phyloP scores from a whole-genome alignment of 1,140 invertebrate genomes.

The Rhizoglyphus robini region DNA sequence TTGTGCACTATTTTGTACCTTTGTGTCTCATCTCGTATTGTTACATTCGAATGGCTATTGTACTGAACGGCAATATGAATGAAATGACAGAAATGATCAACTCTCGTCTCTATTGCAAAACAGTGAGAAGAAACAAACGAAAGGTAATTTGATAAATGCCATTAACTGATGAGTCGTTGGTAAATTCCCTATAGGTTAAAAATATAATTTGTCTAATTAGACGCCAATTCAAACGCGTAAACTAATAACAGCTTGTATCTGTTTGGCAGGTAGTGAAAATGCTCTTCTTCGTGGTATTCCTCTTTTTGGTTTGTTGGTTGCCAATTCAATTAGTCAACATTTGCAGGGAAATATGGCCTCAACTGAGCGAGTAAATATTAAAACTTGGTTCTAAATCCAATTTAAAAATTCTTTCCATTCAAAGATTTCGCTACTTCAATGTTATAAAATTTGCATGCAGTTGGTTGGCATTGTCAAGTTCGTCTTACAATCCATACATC shows the following conservation, averaged over 20 bases:
- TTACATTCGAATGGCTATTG: constrained; percentile 57
- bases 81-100: constrained; percentile 52
- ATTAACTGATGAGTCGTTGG: neutral
- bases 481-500: constrained; percentile 81
- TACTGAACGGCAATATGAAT: constrained; percentile 53
- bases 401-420: too few species aligned
- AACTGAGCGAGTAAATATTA: constrained; percentile 33
- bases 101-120: constrained; percentile 45
- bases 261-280: constrained; percentile 36
- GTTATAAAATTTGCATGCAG: constrained; percentile 47
- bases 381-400: neutral
- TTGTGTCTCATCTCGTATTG: constrained; percentile 59
- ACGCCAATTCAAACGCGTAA: too few species aligned
- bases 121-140: constrained; percentile 59
- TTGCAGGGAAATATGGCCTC: constrained; percentile 30
- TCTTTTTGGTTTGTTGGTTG: constrained; percentile 38
- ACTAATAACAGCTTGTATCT: too few species aligned
- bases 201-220: neutral
- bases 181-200: neutral
- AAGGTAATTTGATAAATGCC: constrained; percentile 45
- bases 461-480: constrained; percentile 76
- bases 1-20: constrained; percentile 55
- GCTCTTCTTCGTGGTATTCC: constrained; percentile 37
- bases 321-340: constrained; percentile 34
- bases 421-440: constrained; percentile 19